phyloP scores from a whole-genome alignment of 2,888 invertebrate genomes.

The Drosophila fungiperda region DNA sequence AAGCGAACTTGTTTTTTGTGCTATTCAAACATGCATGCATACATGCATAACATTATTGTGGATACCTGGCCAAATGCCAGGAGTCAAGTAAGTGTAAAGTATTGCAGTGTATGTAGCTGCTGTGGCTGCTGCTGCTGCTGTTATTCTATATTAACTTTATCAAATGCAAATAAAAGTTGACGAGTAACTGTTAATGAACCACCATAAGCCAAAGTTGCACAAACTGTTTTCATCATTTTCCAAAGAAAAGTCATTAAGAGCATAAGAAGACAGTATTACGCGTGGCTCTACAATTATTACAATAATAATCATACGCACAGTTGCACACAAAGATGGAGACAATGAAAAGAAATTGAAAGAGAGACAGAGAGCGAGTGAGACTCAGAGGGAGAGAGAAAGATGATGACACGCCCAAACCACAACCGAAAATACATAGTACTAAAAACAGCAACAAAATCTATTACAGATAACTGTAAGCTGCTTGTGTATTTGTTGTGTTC shows the following conservation, averaged over 20 bases:
- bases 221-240: conserved; percentile 53
- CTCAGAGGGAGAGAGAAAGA: background rate
- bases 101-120: conserved; percentile 3
- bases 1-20: conserved; percentile 74
- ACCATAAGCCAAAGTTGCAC: conserved; percentile 61
- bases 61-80: conserved; percentile 51
- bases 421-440: conserved; percentile 7
- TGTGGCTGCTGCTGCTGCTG: background rate
- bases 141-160: conserved; percentile 42
- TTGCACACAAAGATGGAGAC: conserved; percentile 38
- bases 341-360: background rate
- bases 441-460: conserved; percentile 64
- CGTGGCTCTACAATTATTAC: conserved; percentile 59
- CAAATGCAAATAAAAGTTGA: conserved; percentile 60
- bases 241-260: conserved; percentile 71
- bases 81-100: conserved; percentile 29
- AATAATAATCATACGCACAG: conserved; percentile 80
- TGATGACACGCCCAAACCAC: conserved; percentile 8
- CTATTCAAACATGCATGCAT: conserved; percentile 74
- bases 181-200: conserved; percentile 62
- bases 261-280: conserved; percentile 26
- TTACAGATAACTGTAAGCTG: conserved; percentile 60
- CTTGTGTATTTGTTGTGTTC: conserved; percentile 49
- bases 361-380: background rate
- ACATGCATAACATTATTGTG: conserved; percentile 70